Evolutionary conservation across 2,113 vertebrate genomes (phyloP), one percentile per base, ranked within the genome.

Genomic region (Pseudopodoces humilis): DNA sequence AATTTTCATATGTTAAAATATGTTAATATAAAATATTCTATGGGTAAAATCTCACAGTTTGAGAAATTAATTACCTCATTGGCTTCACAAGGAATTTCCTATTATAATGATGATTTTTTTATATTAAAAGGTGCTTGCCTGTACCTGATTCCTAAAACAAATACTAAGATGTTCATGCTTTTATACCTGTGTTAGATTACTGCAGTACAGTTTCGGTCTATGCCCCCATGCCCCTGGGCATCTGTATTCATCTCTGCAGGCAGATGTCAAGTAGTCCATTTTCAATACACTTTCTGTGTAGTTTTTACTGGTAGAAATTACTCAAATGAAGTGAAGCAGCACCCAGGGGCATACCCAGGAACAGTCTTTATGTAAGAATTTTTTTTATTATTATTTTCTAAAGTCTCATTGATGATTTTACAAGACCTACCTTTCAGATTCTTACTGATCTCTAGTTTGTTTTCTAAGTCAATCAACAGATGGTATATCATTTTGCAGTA

Each of bases 401-500:
- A 70, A 41, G 19, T 22, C 15, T 67, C 18, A 21, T 21, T 35
- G 37, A 18, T 8, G 27, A 27, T 60, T 69, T 60, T 68, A 52
- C 22, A 53, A 23, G 9, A 37, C 55, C 68, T 94, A 72, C 43
- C 70, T 92, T 82, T 71, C 50, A 74, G 41, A 63, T 69, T 69
- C 22, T 52, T 46, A 60, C 15, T 53, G 18, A 77, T 82, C 37
- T 74, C 53, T 79, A 63, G 8, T 58, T 67, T 95, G 58, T 33
- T 67, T 60, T 53, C 50, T 71, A 79, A 93, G 70, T 93, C 88
- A 89, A 20, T 91, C 76, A 90, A 74, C 78, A 76, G 52, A 43
- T 94, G 43, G 28, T 87, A n/a, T 81, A 83, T 87, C 30, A 17
- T 91, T 96, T 95, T 97, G 62, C 76, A 94, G 5, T 95, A 52